Conservation (phyloP, 1,140 invertebrate species). For the Drosophila sp. region DNA sequence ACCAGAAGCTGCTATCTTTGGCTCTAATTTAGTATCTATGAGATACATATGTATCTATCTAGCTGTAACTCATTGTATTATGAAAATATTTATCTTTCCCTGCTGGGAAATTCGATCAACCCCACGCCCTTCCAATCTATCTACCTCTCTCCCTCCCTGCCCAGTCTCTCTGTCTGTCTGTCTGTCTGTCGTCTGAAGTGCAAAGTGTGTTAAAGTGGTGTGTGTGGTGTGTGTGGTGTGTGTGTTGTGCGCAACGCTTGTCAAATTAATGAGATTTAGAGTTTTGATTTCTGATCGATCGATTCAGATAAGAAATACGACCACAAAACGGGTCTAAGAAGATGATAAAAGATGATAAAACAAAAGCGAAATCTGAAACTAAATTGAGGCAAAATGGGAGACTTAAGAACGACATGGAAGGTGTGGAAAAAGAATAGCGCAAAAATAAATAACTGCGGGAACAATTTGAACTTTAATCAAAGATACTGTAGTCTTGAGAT, state of each 20-base stretch:
- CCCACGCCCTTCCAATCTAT: not conserved
- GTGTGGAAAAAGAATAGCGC: not conserved
- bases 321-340: not conserved
- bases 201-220: slow-evolving; percentile 21
- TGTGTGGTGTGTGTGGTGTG: slow-evolving; percentile 20
- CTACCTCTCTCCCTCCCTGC: not conserved
- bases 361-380: not conserved
- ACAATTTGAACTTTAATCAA: no score
- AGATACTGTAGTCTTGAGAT: no score
- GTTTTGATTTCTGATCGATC: slow-evolving; percentile 80
- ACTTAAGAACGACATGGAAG: not conserved
- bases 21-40: slow-evolving; percentile 45
- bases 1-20: slow-evolving; percentile 29
- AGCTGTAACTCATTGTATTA: slow-evolving; percentile 37
- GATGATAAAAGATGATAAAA: slow-evolving; percentile 19
- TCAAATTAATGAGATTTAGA: slow-evolving; percentile 78
- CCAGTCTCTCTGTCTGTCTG: not conserved
- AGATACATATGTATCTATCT: slow-evolving; percentile 19
- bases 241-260: slow-evolving; percentile 52
- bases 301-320: slow-evolving; percentile 44
- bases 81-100: slow-evolving; percentile 79
- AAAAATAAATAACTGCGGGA: not conserved
- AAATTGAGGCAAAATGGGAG: not conserved
- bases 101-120: slow-evolving; percentile 49
- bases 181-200: slow-evolving; percentile 11